A percentile compares a stretch with the other conserved stretches of the same genome.
phyloP scores from a whole-genome alignment of 2,888 invertebrate genomes.

The Shargacucullia verbasci region DNA sequence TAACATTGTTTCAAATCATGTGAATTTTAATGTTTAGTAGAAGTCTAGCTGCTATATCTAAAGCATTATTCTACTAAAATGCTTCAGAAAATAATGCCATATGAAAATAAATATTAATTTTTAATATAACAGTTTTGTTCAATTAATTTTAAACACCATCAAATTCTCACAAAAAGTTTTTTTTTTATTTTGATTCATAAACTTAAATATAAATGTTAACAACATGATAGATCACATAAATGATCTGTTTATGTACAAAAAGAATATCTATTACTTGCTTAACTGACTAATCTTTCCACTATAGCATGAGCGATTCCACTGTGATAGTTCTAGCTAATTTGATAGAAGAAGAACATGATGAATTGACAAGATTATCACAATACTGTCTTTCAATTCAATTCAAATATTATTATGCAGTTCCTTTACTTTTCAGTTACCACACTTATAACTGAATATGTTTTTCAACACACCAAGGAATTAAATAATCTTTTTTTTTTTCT shows the following conservation, averaged over 20 bases:
- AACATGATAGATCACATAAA: slow-evolving; percentile 14
- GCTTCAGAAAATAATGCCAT: slow-evolving; percentile 53
- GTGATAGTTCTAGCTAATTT: too few species aligned
- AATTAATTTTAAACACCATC: not conserved
- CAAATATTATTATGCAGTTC: too few species aligned
- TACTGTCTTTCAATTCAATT: not conserved
- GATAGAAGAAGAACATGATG: too few species aligned
- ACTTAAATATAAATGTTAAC: slow-evolving; percentile 10
- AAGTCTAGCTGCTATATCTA: slow-evolving; percentile 35
- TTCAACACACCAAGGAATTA: too few species aligned
- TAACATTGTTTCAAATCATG: slow-evolving; percentile 35
- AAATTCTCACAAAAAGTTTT: not conserved
- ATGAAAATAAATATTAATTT: slow-evolving; percentile 50
- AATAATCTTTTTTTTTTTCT: too few species aligned
- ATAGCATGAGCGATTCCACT: too few species aligned
- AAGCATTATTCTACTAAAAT: slow-evolving; percentile 53
- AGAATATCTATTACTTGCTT: slow-evolving; percentile 28
- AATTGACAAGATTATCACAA: slow-evolving; percentile 26
- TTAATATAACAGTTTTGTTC: slow-evolving; percentile 32
- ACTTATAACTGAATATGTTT: too few species aligned
- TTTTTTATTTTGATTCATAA: slow-evolving; percentile 5
- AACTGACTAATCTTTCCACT: too few species aligned
- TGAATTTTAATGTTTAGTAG: slow-evolving; percentile 34
- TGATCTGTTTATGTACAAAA: slow-evolving; percentile 41
- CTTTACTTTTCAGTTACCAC: too few species aligned